These are phyloP conservation scores for Marmota flaviventris DNA, from an alignment of 2,113 vertebrate species.

Conservation along the genomic window DNA sequence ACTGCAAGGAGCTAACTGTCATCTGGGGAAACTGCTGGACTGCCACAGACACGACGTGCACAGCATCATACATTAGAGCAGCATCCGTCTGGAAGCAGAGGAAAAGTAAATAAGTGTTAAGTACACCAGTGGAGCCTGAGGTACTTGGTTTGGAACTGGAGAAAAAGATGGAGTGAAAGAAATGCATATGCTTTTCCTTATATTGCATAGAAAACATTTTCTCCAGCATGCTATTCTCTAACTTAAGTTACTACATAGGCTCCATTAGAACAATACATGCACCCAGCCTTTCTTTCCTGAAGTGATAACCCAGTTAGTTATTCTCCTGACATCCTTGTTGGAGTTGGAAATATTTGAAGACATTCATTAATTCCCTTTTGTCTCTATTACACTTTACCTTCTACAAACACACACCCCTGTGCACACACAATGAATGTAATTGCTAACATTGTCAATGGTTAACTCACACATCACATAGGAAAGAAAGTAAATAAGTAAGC, in stretches of 20 bases:
- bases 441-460: neutral
- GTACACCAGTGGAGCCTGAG: fast-evolving
- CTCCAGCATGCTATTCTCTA: fast-evolving
- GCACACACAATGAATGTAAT: neutral
- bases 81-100: constrained; percentile 94
- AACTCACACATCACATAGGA: neutral
- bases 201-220: neutral
- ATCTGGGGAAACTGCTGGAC: constrained; percentile 99
- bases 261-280: neutral
- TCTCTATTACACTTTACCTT: neutral
- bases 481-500: neutral
- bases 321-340: neutral
- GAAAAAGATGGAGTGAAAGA: neutral
- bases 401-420: neutral
- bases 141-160: neutral
- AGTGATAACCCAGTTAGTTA: neutral
- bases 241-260: neutral
- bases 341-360: neutral
- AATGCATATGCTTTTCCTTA: neutral
- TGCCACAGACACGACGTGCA: constrained; percentile 97
- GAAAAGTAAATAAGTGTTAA: constrained; percentile 57
- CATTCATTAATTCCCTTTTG: neutral
- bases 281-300: neutral
- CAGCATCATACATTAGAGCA: constrained; percentile 98
- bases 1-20: constrained; percentile 98